Conservation (phyloP, 2,888 invertebrate species). For the Anthophora plumipes region DNA sequence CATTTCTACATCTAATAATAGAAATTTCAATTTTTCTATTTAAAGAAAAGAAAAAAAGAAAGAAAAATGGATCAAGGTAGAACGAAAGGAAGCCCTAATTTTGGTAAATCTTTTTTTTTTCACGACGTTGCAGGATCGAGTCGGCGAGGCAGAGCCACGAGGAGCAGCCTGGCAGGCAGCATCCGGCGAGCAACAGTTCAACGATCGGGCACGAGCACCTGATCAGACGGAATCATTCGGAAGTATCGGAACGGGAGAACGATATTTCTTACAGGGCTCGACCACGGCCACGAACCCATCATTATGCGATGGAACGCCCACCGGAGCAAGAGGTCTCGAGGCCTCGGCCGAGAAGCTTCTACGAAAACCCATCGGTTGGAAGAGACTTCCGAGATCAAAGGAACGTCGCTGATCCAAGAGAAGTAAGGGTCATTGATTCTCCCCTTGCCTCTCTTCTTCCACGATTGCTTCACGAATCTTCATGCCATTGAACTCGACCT, state of each 20-base stretch:
- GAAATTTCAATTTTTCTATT: too few relatives aligned
- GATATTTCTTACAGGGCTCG: constrained; percentile 76
- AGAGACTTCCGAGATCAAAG: constrained; percentile 80
- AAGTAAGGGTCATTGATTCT: constrained; percentile 65
- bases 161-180: constrained; percentile 75
- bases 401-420: constrained; percentile 77
- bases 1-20: too few relatives aligned
- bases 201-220: constrained; percentile 69
- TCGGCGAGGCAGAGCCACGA: constrained; percentile 77
- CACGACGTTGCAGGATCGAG: constrained; percentile 68
- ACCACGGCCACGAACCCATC: constrained; percentile 78
- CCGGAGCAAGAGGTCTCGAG: constrained; percentile 78
- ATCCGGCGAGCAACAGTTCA: constrained; percentile 68
- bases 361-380: constrained; percentile 80
- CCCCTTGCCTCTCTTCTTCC: background rate
- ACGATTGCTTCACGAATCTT: background rate
- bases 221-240: constrained; percentile 77
- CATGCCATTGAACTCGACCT: background rate
- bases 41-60: too few relatives aligned
- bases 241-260: constrained; percentile 78
- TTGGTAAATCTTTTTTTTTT: too few relatives aligned
- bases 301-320: constrained; percentile 77
- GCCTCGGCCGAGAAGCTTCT: constrained; percentile 82
- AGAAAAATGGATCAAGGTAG: too few relatives aligned
- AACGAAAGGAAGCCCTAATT: too few relatives aligned